Evolutionary conservation across 2,888 invertebrate genomes (phyloP), one percentile per base, ranked within the genome.

Genomic region (Parochlus steinenii): DNA sequence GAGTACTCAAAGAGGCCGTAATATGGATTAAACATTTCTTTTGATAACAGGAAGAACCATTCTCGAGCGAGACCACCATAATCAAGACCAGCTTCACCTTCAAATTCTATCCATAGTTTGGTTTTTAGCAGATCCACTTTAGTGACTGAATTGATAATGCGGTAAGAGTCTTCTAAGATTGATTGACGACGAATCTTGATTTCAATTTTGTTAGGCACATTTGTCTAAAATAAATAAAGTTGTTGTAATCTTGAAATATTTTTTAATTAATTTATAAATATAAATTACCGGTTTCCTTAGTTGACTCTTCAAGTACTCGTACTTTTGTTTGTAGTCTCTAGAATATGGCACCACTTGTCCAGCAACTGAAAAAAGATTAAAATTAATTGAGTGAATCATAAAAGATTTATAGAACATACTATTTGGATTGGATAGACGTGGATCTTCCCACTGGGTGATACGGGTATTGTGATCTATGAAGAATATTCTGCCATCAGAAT

Each of bases 21-120:
- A 61, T 97, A 98, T 0, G 98, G 98, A 67, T 98, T 98, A 63
- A 98, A 98, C 92, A 98, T 95, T 67, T 98, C 97, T 60, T 93
- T 93, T 2, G 95, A 97, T 8, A 98, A 65, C 17, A 97, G 69
- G 67, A 93, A 98, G 67, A 98, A 98, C 93, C 95, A 97, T 62
- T 98, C 97, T 41, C 97, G 70, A 1, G 93, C 87, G 34, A 95
- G 69, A 11, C 95, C 95, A 37, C 95, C 95, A 60, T 97, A 97
- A 63, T 97, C 97, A 62, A 77, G 58, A 32, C 33, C 95, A 26
- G 89, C 83, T 63, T 98, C 98, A 3, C 90, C 87, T 56, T 95
- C 93, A 61, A 98, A 98, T 62, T 97, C 95, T 36, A 98, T 82
- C 97, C 97, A 98, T 37, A 98, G 64, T 62, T 97, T 97, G 36